Evolutionary conservation across 2,888 invertebrate genomes (phyloP).

Genomic region (Acleris holmiana): DNA sequence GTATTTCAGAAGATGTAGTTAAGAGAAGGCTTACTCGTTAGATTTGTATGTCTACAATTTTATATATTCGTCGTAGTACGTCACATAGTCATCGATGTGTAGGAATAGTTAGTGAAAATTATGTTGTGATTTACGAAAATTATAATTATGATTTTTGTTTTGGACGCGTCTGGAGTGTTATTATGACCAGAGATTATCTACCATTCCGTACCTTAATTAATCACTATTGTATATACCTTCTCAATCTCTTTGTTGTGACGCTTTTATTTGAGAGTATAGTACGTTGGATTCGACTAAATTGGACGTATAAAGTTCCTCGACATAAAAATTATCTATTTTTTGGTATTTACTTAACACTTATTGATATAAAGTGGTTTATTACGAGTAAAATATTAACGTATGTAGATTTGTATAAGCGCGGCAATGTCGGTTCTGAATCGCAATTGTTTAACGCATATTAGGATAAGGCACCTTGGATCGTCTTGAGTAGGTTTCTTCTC

Average conservation of each 20-base stretch:
- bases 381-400: conserved; percentile 46
- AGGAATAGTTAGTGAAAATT: conserved; percentile 56
- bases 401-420: conserved; percentile 50
- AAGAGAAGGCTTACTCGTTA: conserved; percentile 20
- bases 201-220: conserved; percentile 57
- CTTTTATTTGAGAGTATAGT: conserved; percentile 37
- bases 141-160: conserved; percentile 36
- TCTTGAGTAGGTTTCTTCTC: conserved; percentile 50
- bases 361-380: conserved; percentile 46
- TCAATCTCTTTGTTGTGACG: conserved; percentile 32
- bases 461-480: conserved; percentile 47
- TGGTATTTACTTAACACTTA: conserved; percentile 46
- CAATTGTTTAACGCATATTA: conserved; percentile 57
- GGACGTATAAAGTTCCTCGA: conserved; percentile 35
- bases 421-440: conserved; percentile 65
- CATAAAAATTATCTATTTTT: conserved; percentile 35
- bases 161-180: conserved; percentile 41
- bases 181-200: conserved; percentile 58
- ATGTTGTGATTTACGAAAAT: conserved; percentile 53
- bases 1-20: conserved; percentile 1
- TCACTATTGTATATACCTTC: conserved; percentile 39
- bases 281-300: conserved; percentile 35
- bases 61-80: conserved; percentile 34
- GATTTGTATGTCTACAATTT: conserved; percentile 33
- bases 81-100: conserved; percentile 39